Evolutionary conservation across 2,888 invertebrate species (phyloP), one percentile per base, ranked within the genome.

Genomic region (Pogonocherus hispidulus): DNA sequence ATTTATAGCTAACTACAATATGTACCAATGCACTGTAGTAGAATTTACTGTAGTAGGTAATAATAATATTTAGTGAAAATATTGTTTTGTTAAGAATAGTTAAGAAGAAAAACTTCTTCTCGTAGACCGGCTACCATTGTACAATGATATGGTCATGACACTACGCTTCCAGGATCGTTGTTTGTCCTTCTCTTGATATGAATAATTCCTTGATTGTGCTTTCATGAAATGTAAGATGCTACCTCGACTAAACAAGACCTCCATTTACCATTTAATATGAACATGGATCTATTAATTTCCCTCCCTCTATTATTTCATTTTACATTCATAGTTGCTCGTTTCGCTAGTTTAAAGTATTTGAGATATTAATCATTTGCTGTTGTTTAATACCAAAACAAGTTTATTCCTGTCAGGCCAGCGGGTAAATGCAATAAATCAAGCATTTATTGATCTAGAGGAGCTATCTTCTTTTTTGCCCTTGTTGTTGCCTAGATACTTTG

Each of bases 141-240:
- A 27, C 8, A 8, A 27, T 27, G 27, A 5, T 27, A 27, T 8
- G 16, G 5, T 41, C 11, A 16, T 6, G 16, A 14, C 41, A 41
- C n/a, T 41, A 41, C 41, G 41, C 41, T 14, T 41, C 41, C 41
- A 41, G 41, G 78, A 78, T 76, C 76, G 78, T 77, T 79, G 77
- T 78, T 77, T 79, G 72, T 76, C 59, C 51, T 51, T 59, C 52
- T 52, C 49, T n/a, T 57, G 57, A 51, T 65, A 65, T 65, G 65
- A 65, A 65, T 65, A 65, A 65, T 65, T 57, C 41, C 51, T 14
- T 57, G 52, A 59, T 65, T 57, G 52, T 65, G 65, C 49, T 65
- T 65, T 65, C 52, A 59, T 59, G 27, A 46, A 59, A 59, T 59
- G 59, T 59, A 59, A 59, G 59, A 59, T 46, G 59, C 59, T 20